Evolutionary conservation across 2,113 vertebrate genomes (phyloP).

Genomic region (Eublepharis macularius): DNA sequence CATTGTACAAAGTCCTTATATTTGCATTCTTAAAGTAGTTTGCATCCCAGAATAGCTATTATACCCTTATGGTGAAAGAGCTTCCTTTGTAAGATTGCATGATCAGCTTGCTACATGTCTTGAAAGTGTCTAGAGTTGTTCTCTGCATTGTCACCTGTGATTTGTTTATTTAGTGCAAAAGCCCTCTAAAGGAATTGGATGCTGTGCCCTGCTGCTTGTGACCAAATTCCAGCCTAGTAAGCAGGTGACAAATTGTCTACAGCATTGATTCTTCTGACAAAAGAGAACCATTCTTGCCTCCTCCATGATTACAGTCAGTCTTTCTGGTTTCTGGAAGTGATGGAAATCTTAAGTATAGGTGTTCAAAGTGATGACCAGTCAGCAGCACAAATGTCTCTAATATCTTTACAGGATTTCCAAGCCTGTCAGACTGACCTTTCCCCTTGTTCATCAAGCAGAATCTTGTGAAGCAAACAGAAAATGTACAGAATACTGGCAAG

Average conservation of each 20-base stretch:
- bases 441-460: background rate
- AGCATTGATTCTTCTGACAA: background rate
- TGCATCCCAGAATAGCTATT: background rate
- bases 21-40: background rate
- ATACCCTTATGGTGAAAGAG: background rate
- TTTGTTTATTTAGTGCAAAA: background rate
- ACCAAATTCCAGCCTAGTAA: background rate
- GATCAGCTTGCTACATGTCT: background rate
- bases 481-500: background rate
- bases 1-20: background rate
- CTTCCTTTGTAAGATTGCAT: background rate
- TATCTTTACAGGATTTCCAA: background rate
- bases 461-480: background rate
- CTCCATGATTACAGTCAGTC: background rate
- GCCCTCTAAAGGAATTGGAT: background rate
- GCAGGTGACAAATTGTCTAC: background rate
- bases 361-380: no score
- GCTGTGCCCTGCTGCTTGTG: background rate
- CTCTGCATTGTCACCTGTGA: background rate
- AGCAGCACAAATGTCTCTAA: background rate
- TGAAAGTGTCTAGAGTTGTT: background rate
- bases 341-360: background rate
- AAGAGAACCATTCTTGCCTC: background rate
- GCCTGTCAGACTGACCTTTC: background rate
- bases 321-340: background rate